Percentiles rank a stretch among this genome's conserved stretches.
Conservation (phyloP, 2,888 invertebrate species). For the Dryobotodes eremita region DNA sequence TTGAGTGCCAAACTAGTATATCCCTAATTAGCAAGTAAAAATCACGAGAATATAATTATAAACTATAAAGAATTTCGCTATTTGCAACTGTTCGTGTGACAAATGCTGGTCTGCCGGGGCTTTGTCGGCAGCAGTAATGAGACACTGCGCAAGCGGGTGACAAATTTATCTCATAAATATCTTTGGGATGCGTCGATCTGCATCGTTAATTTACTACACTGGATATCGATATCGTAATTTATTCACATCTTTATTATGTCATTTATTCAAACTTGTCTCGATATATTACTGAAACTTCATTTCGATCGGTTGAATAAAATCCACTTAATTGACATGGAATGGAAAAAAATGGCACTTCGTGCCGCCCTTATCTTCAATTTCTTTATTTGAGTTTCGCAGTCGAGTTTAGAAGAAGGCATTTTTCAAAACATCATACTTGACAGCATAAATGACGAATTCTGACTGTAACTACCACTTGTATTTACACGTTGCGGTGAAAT, state of each 20-base stretch:
- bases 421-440: slow-evolving; percentile 64
- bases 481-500: slow-evolving; percentile 70
- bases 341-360: slow-evolving; percentile 31
- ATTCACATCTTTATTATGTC: slow-evolving; percentile 83
- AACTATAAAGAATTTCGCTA: slow-evolving; percentile 82
- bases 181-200: slow-evolving; percentile 85
- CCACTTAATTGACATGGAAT: slow-evolving; percentile 54
- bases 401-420: slow-evolving; percentile 47
- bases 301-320: slow-evolving; percentile 49
- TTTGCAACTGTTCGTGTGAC: slow-evolving; percentile 87
- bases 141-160: slow-evolving; percentile 83
- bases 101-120: slow-evolving; percentile 80
- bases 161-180: slow-evolving; percentile 89
- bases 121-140: slow-evolving; percentile 89
- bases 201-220: slow-evolving; percentile 85
- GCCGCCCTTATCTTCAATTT: slow-evolving; percentile 37
- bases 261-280: slow-evolving; percentile 73
- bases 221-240: slow-evolving; percentile 86
- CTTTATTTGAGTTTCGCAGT: slow-evolving; percentile 41
- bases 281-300: slow-evolving; percentile 61
- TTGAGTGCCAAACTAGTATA: slow-evolving; percentile 70
- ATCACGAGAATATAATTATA: slow-evolving; percentile 72
- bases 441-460: slow-evolving; percentile 74
- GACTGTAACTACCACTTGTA: slow-evolving; percentile 60
- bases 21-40: slow-evolving; percentile 75